Percentiles rank a stretch among this genome's conserved stretches.
Conservation (phyloP, 1,140 invertebrate species). For the Dreissena polymorpha region DNA sequence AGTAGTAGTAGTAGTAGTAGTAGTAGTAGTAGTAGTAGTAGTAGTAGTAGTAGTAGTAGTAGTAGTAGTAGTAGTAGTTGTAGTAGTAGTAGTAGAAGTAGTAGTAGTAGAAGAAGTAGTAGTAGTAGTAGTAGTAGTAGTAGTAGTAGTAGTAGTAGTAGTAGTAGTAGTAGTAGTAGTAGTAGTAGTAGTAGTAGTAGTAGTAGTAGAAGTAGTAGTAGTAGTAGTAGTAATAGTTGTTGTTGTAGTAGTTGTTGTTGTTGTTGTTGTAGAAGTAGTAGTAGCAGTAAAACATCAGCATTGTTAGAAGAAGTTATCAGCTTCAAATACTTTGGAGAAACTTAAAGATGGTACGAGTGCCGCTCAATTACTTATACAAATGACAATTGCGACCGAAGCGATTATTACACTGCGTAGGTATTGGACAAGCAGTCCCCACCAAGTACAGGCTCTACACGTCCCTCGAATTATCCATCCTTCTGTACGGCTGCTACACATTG, state of each 20-base stretch:
- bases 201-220: not conserved
- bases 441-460: too few relatives aligned
- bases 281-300: not conserved
- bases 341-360: not conserved
- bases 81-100: conserved; percentile 8
- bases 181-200: not conserved
- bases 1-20: conserved; percentile 7
- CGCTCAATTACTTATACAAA: conserved; percentile 1
- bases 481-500: too few relatives aligned
- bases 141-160: not conserved
- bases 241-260: not conserved
- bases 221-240: too few relatives aligned
- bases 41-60: conserved; percentile 2
- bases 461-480: too few relatives aligned
- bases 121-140: not conserved
- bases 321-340: not conserved
- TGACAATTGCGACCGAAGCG: too few relatives aligned
- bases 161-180: not conserved
- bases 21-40: conserved; percentile 4
- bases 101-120: not conserved
- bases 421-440: too few relatives aligned
- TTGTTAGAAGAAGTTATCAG: not conserved
- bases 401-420: too few relatives aligned
- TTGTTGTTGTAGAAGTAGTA: not conserved
- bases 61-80: not conserved